Conservation (phyloP, 2,888 invertebrate genomes). For the Deilephila porcellus region DNA sequence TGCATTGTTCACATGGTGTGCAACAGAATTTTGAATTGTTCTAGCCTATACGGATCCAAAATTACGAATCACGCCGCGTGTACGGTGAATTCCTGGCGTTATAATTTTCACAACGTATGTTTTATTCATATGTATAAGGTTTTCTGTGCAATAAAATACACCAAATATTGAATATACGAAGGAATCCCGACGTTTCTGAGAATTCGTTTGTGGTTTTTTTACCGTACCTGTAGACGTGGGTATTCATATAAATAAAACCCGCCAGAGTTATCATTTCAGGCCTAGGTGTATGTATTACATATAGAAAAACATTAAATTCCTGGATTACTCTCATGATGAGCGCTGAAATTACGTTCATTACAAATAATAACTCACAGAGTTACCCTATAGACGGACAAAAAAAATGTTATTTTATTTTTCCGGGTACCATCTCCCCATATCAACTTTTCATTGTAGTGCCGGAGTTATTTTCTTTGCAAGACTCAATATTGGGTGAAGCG, state of each 20-base stretch:
- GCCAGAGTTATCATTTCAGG: neutral
- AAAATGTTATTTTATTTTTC: constrained; percentile 51
- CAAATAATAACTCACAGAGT: neutral
- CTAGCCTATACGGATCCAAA: neutral
- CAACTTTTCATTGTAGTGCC: constrained; percentile 56
- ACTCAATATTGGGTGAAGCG: constrained; percentile 65
- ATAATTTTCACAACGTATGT: neutral
- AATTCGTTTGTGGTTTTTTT: neutral
- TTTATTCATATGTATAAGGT: constrained; percentile 11
- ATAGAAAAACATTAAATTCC: too few relatives aligned
- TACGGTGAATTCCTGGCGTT: neutral
- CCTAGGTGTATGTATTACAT: too few relatives aligned
- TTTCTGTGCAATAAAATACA: constrained; percentile 12
- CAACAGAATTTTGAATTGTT: constrained; percentile 17
- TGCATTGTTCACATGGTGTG: constrained; percentile 23
- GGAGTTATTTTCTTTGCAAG: constrained; percentile 61
- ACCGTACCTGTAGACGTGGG: neutral
- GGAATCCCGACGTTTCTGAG: neutral
- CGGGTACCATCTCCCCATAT: constrained; percentile 47
- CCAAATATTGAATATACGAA: neutral
- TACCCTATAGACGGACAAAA: constrained; percentile 1
- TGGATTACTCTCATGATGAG: neutral
- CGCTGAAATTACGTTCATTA: neutral
- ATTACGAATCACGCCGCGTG: neutral
- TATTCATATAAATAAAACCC: neutral